These are phyloP conservation scores for Myotis daubentonii DNA, from an alignment of 2,797 vertebrate genomes.

Conservation along the genomic window DNA sequence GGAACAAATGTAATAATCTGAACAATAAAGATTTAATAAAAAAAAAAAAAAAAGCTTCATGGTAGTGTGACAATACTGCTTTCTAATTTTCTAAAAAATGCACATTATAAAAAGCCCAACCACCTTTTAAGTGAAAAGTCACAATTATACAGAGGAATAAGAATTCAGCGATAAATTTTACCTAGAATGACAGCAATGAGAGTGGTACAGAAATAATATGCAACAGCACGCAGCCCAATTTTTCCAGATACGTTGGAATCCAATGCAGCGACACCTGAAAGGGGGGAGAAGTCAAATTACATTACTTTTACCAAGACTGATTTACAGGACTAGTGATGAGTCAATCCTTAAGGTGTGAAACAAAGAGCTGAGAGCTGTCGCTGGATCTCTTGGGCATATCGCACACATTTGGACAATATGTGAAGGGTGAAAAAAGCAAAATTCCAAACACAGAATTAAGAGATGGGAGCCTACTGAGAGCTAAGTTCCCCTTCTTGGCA, in stretches of 20 bases:
- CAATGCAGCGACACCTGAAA: slow-evolving; percentile 96
- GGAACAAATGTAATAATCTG: too few relatives aligned
- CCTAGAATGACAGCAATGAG: slow-evolving; percentile 95
- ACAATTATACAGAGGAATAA: neutral
- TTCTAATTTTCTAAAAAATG: slow-evolving; percentile 28
- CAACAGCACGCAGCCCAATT: slow-evolving; percentile 94
- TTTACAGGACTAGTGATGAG: neutral
- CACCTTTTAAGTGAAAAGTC: slow-evolving; percentile 42
- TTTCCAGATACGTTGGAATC: slow-evolving; percentile 96
- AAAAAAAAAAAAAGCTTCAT: neutral
- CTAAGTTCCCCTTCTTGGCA: neutral
- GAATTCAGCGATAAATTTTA: slow-evolving; percentile 79
- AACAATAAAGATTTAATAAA: too few relatives aligned
- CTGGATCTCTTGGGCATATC: neutral
- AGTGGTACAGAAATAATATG: slow-evolving; percentile 97
- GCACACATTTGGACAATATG: neutral
- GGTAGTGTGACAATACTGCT: neutral
- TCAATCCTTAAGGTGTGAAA: neutral
- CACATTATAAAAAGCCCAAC: neutral
- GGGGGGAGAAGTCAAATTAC: slow-evolving; percentile 20
- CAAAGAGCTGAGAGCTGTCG: neutral
- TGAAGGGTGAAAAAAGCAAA: neutral
- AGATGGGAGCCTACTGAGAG: neutral
- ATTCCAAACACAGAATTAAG: neutral
- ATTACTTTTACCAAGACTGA: neutral